These are phyloP conservation scores for Lasioglossum villosulum DNA, from an alignment of 2,888 invertebrate species.

Conservation along the genomic window DNA sequence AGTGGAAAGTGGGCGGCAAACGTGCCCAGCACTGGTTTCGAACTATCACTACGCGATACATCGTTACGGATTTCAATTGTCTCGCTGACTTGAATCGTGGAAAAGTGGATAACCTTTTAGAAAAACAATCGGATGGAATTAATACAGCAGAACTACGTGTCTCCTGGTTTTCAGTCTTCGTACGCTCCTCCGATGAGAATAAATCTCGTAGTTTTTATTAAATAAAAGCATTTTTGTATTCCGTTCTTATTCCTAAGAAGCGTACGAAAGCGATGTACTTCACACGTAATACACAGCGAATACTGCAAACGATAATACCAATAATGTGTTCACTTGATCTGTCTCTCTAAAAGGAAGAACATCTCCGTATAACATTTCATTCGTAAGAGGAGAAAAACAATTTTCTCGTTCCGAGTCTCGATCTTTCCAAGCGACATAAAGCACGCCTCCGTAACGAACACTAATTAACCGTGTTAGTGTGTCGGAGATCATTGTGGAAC, in stretches of 20 bases:
- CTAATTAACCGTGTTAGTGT: background rate
- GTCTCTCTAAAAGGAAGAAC: background rate
- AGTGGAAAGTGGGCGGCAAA: no score
- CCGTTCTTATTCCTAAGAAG: background rate
- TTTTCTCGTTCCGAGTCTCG: background rate
- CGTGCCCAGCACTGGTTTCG: background rate
- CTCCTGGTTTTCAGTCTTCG: background rate
- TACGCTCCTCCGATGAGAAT: background rate
- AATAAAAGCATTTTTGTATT: no score
- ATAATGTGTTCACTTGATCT: background rate
- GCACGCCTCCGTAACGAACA: background rate
- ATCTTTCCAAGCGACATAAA: background rate
- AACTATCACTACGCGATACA: background rate
- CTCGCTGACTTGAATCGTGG: background rate
- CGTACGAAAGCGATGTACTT: background rate
- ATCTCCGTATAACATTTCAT: background rate
- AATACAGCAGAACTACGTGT: background rate
- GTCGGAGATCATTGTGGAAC: no score
- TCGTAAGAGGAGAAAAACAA: background rate
- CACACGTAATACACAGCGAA: background rate
- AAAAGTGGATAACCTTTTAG: background rate
- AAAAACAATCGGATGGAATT: background rate
- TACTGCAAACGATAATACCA: background rate
- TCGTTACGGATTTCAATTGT: background rate
- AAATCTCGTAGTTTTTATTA: background rate